phyloP scores from a whole-genome alignment of 2,113 vertebrate species.

The Xenus cinereus region DNA sequence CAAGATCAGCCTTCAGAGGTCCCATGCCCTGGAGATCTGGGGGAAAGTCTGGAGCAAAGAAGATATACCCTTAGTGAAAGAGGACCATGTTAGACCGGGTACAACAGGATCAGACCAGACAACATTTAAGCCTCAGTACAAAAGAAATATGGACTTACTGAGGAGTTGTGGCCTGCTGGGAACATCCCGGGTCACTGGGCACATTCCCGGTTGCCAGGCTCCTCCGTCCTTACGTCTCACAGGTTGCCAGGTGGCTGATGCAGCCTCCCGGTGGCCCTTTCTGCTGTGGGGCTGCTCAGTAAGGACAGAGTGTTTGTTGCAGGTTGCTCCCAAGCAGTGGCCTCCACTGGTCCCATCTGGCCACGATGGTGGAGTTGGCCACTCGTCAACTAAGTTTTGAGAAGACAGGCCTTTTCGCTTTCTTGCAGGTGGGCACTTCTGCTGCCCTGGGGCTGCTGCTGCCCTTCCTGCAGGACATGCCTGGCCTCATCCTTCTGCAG shows the following conservation, averaged over 20 bases:
- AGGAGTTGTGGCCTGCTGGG: background rate
- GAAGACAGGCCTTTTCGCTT: background rate
- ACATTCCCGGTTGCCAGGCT: background rate
- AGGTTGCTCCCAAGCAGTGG: background rate
- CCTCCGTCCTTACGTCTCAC: background rate
- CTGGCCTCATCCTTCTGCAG: background rate
- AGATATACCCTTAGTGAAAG: background rate
- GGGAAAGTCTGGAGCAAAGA: background rate
- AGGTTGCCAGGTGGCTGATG: background rate
- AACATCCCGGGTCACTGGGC: background rate
- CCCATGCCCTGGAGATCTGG: background rate
- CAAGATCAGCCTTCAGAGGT: background rate
- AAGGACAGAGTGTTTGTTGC: background rate
- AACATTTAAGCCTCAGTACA: background rate
- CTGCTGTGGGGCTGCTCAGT: background rate
- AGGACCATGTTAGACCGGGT: background rate
- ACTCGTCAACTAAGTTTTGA: background rate
- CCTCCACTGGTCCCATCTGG: background rate
- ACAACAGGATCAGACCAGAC: background rate
- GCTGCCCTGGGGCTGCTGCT: background rate
- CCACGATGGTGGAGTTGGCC: background rate
- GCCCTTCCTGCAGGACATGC: background rate
- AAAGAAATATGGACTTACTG: background rate
- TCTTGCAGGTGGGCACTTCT: background rate
- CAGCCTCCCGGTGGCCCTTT: background rate